These are phyloP conservation scores for Ochropleura leucogaster DNA, from an alignment of 2,888 invertebrate genomes.

Conservation along the genomic window DNA sequence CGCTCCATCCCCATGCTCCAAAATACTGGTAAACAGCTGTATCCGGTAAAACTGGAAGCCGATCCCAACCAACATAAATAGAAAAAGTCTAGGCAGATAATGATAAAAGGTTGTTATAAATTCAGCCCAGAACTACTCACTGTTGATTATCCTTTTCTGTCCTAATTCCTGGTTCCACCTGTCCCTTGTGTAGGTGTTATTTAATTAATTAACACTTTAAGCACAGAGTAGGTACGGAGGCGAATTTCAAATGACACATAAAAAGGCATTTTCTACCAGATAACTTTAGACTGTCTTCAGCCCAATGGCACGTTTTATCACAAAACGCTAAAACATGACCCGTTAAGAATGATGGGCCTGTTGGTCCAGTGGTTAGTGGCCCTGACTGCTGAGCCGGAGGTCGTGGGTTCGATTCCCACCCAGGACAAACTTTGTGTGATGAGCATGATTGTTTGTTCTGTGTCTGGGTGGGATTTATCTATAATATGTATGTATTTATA, in stretches of 20 bases:
- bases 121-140: background rate
- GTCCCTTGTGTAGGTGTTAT: background rate
- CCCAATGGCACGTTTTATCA: background rate
- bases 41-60: background rate
- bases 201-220: no score
- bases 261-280: no score
- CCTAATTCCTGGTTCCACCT: background rate
- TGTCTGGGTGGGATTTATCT: no score
- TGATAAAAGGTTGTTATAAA: background rate
- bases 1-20: background rate
- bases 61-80: background rate
- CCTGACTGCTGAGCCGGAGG: no score
- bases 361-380: no score
- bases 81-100: background rate
- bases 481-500: no score
- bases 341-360: no score
- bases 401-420: no score
- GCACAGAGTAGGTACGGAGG: no score
- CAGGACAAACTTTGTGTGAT: no score
- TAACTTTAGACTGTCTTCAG: background rate
- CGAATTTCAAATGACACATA: no score
- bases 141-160: background rate
- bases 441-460: no score
- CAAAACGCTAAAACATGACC: background rate
- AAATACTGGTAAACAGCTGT: background rate